Evolutionary conservation across 2,888 invertebrate genomes (phyloP).

Genomic region (Leptarthrus brevirostris): DNA sequence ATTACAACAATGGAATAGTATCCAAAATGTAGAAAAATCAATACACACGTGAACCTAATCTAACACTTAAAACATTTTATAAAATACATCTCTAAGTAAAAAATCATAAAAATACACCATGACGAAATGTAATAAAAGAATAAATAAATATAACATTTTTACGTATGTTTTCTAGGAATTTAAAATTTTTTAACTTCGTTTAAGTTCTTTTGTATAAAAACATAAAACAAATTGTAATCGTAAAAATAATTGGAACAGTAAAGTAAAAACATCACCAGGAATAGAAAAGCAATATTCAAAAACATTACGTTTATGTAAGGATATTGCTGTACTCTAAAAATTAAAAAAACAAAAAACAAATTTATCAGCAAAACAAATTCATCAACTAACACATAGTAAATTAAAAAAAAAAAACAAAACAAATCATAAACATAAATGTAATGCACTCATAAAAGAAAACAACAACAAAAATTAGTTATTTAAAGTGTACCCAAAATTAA

Average conservation of each 20-base stretch:
- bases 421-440: conserved; percentile 36
- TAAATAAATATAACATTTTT: conserved; percentile 45
- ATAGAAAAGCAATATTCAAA: conserved; percentile 31
- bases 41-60: conserved; percentile 22
- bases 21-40: conserved; percentile 10
- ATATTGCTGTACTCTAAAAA: conserved; percentile 26
- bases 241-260: conserved; percentile 24
- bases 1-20: conserved; percentile 1
- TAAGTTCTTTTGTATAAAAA: conserved; percentile 35
- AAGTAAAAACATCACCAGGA: neutral
- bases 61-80: conserved; percentile 33
- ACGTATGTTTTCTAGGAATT: conserved; percentile 52
- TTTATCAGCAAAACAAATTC: conserved; percentile 22
- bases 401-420: conserved; percentile 17
- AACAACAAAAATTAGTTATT: conserved; percentile 16
- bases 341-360: too few species aligned
- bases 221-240: conserved; percentile 21
- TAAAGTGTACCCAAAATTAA: conserved; percentile 38
- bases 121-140: conserved; percentile 24
- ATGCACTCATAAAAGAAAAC: conserved; percentile 28
- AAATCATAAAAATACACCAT: conserved; percentile 34
- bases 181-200: conserved; percentile 32
- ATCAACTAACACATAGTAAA: conserved; percentile 31
- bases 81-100: conserved; percentile 34
- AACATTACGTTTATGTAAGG: neutral